Evolutionary conservation across 2,888 invertebrate genomes (phyloP).

Genomic region (Drosophila antonietae): DNA sequence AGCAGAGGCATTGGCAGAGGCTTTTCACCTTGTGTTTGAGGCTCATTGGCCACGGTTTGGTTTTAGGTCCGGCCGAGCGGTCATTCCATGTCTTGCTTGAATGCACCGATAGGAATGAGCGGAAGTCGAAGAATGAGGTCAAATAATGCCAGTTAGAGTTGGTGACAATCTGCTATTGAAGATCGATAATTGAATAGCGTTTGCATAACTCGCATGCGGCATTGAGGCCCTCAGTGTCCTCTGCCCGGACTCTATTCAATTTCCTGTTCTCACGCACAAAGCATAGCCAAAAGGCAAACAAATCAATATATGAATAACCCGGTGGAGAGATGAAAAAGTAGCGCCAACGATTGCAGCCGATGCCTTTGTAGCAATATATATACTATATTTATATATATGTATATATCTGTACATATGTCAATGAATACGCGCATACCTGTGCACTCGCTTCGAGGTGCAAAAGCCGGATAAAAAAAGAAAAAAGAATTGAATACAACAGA

Average conservation of each 20-base stretch:
- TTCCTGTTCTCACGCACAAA: constrained; percentile 67
- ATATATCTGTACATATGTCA: constrained; percentile 2
- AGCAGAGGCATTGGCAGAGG: not conserved
- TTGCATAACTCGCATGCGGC: constrained; percentile 51
- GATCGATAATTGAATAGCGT: constrained; percentile 39
- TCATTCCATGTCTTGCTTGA: constrained; percentile 33
- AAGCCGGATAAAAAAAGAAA: constrained; percentile 22
- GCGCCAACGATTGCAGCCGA: constrained; percentile 44
- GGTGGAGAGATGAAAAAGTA: constrained; percentile 54
- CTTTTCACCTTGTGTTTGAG: constrained; percentile 42
- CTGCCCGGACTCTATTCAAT: constrained; percentile 48
- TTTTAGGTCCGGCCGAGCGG: constrained; percentile 8
- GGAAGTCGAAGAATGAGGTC: constrained; percentile 69
- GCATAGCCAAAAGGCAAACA: constrained; percentile 65
- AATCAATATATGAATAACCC: constrained; percentile 67
- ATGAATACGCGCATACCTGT: constrained; percentile 40
- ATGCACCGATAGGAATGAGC: constrained; percentile 37
- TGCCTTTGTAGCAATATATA: not conserved
- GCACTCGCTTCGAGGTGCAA: constrained; percentile 43
- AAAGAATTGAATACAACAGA: constrained; percentile 24
- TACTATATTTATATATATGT: not conserved
- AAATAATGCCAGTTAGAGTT: constrained; percentile 35
- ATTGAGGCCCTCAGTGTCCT: constrained; percentile 9
- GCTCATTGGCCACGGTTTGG: constrained; percentile 38
- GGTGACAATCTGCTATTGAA: constrained; percentile 57